phyloP scores from a whole-genome alignment of 2,113 vertebrate species.

The Eublepharis macularius region DNA sequence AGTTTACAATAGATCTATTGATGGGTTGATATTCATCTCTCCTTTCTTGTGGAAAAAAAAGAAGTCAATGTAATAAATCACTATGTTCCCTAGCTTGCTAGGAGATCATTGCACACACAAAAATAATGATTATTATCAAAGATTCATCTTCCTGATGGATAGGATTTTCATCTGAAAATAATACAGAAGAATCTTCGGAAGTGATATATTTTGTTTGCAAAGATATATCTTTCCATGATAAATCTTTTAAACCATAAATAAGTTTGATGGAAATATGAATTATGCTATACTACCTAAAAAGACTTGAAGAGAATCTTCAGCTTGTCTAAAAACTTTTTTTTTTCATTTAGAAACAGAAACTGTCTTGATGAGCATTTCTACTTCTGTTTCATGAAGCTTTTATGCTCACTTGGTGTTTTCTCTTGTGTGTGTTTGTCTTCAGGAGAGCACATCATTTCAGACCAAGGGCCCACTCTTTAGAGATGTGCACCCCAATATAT shows the following conservation, averaged over 20 bases:
- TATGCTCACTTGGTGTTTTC: neutral
- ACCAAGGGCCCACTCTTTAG: no score
- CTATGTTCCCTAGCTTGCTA: neutral
- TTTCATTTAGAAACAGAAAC: neutral
- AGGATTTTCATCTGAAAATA: neutral
- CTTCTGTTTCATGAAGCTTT: neutral
- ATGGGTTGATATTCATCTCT: neutral
- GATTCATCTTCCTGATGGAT: conserved; percentile 4
- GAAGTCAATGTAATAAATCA: neutral
- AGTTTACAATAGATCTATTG: neutral
- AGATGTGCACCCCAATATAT: no score
- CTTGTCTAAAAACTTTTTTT: neutral
- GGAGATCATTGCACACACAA: neutral
- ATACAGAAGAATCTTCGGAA: neutral
- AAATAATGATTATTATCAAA: conserved; percentile 14
- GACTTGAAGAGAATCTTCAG: neutral
- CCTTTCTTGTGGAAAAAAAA: neutral
- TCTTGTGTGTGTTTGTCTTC: neutral
- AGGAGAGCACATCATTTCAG: neutral
- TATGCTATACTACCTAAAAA: neutral
- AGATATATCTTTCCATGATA: neutral
- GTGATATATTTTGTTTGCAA: conserved; percentile 4
- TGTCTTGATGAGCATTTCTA: neutral
- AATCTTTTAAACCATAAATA: conserved; percentile 24
- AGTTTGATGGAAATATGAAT: conserved; percentile 7